These are phyloP conservation scores for Galerucella pusilla DNA, from an alignment of 2,888 invertebrate species.

Conservation along the genomic window DNA sequence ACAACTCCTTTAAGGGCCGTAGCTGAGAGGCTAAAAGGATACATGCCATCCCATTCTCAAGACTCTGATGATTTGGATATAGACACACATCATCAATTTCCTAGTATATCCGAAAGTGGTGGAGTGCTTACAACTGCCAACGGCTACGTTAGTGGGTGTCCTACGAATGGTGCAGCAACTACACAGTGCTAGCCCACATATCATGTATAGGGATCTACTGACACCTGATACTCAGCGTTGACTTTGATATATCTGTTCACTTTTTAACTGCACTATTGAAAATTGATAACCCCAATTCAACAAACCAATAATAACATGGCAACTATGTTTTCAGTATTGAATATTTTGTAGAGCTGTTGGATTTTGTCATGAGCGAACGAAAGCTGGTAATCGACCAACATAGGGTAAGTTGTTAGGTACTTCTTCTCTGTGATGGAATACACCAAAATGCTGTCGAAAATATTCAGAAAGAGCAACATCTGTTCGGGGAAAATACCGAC, in stretches of 20 bases:
- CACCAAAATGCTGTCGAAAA: no score
- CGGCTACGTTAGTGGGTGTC: constrained; percentile 61
- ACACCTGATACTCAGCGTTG: constrained; percentile 17
- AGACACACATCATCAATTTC: constrained; percentile 58
- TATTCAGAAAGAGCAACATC: no score
- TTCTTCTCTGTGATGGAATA: no score
- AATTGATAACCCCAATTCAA: not conserved
- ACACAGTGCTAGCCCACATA: constrained; percentile 59
- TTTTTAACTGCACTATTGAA: not conserved
- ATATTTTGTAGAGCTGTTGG: no score
- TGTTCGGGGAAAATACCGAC: no score
- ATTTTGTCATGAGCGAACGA: no score
- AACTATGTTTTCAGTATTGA: no score
- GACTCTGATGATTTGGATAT: constrained; percentile 52
- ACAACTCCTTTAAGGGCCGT: constrained; percentile 60
- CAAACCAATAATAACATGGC: no score
- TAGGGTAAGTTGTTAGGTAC: no score
- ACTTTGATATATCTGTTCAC: constrained; percentile 1
- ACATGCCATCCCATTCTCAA: constrained; percentile 52
- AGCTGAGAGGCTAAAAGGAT: constrained; percentile 51
- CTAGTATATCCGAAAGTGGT: constrained; percentile 57
- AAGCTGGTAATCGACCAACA: no score
- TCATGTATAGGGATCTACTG: constrained; percentile 45
- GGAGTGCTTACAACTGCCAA: constrained; percentile 59
- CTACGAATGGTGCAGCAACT: constrained; percentile 60